A percentile compares a stretch with the other conserved stretches of the same genome.
Evolutionary conservation across 2,797 vertebrate species (phyloP).

Genomic region (Clarias laeviceps): DNA sequence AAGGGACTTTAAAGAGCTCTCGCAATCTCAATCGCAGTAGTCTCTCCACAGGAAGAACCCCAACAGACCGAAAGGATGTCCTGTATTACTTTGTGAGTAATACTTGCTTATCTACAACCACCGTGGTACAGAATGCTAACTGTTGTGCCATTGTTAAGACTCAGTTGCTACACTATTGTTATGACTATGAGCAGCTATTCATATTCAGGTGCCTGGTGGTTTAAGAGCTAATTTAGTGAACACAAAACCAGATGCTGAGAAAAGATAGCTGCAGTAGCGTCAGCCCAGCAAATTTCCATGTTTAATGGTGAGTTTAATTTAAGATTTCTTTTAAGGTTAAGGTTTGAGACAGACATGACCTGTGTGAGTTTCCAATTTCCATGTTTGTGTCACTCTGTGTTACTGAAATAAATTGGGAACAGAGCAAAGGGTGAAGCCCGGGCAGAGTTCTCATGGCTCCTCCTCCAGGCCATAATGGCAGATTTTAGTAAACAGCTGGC

Average conservation of each 20-base stretch:
- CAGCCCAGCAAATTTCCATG: neutral
- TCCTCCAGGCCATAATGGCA: neutral
- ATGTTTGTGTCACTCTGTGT: constrained; percentile 8
- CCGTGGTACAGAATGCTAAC: neutral
- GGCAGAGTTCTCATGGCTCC: neutral
- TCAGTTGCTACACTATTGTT: neutral
- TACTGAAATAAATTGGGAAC: constrained; percentile 33
- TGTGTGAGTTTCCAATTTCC: neutral
- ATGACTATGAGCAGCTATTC: neutral
- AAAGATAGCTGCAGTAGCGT: neutral
- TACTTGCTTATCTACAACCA: neutral
- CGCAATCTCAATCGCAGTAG: neutral
- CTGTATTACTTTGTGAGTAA: neutral
- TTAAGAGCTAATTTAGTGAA: neutral
- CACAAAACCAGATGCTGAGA: neutral
- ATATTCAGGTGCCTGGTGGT: neutral
- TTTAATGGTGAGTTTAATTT: neutral
- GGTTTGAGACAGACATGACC: neutral
- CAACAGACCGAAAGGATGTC: neutral
- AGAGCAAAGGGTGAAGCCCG: neutral
- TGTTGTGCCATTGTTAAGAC: neutral
- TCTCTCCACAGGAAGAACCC: neutral
- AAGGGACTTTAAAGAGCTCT: neutral
- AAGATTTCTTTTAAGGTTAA: neutral
- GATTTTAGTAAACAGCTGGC: constrained; percentile 15